phyloP scores from a whole-genome alignment of 2,113 vertebrate species.

The Labeo rohita region DNA sequence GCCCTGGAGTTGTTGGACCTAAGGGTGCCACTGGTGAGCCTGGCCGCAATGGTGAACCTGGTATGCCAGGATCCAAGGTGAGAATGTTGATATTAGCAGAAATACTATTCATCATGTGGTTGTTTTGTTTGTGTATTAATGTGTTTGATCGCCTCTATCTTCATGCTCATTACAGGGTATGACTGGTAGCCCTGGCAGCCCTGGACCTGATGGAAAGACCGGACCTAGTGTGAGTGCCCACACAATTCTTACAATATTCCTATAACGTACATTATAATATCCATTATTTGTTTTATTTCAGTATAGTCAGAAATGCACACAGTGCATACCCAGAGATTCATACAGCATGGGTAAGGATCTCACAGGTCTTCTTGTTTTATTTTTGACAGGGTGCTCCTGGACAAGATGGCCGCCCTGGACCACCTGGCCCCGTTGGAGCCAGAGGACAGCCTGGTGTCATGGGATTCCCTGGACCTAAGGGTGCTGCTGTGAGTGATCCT shows the following conservation, averaged over 20 bases:
- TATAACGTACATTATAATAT: not conserved
- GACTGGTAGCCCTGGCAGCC: constrained; percentile 97
- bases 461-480: constrained; percentile 98
- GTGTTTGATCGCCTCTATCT: constrained; percentile 44
- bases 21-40: constrained; percentile 93
- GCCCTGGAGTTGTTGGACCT: constrained; percentile 84
- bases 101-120: not conserved
- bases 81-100: not conserved
- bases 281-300: not conserved
- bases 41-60: constrained; percentile 92
- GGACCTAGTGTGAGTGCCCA: constrained; percentile 85
- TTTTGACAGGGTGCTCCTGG: constrained; percentile 84
- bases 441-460: constrained; percentile 98
- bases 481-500: constrained; percentile 87
- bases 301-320: not conserved
- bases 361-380: not conserved
- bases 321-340: not conserved
- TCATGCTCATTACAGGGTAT: constrained; percentile 80
- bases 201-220: constrained; percentile 93
- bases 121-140: not conserved
- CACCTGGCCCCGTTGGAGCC: constrained; percentile 87
- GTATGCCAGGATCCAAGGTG: constrained; percentile 95
- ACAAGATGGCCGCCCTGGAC: constrained; percentile 94
- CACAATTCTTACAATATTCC: not conserved
- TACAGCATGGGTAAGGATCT: not conserved